Conservation (phyloP, 2,797 vertebrate species). For the Sebastes elongatus region DNA sequence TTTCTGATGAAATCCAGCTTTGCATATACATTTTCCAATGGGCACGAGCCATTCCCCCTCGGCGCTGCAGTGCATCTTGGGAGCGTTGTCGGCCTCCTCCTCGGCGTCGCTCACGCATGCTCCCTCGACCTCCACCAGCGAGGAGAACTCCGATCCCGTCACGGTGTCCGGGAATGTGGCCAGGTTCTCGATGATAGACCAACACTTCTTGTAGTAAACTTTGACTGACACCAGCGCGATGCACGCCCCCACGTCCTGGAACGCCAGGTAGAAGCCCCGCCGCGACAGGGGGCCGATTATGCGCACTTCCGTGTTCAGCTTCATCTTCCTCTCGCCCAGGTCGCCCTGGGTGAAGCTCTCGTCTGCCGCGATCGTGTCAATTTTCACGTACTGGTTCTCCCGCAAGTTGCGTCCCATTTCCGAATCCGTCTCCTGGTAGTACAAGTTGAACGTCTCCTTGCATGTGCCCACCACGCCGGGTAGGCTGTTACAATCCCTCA, state of each 20-base stretch:
- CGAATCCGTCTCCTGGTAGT: conserved; percentile 98
- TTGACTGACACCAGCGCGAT: conserved; percentile 98
- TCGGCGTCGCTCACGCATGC: conserved; percentile 94
- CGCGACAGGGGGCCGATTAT: conserved; percentile 96
- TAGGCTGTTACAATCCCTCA: conserved; percentile 99
- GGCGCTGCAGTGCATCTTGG: conserved; percentile 99
- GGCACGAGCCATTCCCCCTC: conserved; percentile 99
- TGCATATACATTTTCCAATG: conserved; percentile 99
- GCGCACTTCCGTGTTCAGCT: conserved; percentile 98
- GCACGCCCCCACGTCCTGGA: conserved; percentile 98
- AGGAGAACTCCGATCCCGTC: conserved; percentile 98
- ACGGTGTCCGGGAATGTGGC: conserved; percentile 98
- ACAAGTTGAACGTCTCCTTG: conserved; percentile 99
- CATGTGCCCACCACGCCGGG: conserved; percentile 97
- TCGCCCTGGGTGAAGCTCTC: conserved; percentile 99
- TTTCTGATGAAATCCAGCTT: conserved; percentile 98
- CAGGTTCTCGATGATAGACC: conserved; percentile 99
- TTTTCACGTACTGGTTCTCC: conserved; percentile 98
- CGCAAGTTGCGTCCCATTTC: conserved; percentile 96
- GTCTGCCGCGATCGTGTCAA: conserved; percentile 99
- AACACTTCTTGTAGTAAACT: conserved; percentile 99
- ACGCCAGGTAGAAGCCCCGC: conserved; percentile 98
- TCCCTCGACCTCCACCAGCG: conserved; percentile 97
- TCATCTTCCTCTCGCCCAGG: conserved; percentile 99
- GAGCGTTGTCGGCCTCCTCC: conserved; percentile 97